Base-by-base conservation (phyloP, 2,113 vertebrate genomes). In the Cygnus atratus region DNA sequence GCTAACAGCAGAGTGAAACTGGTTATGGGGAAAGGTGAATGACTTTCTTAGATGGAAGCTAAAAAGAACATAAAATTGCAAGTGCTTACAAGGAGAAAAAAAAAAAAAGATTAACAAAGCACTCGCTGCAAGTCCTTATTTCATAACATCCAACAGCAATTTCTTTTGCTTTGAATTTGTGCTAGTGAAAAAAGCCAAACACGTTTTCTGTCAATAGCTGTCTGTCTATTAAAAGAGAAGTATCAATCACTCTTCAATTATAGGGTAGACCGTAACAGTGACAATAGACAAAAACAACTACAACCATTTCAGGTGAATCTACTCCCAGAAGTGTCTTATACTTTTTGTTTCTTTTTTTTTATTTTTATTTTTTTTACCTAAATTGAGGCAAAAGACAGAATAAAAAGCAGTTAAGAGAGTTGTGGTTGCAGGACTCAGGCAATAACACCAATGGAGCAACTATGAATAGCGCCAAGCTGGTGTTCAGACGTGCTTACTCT, bases 401-500 rank as follows among this genome's bases (percentile, higher is more conserved):
- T 57, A 68, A 75, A 75, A 78, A 68, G n/a, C 39, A 63, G 8
- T 67, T 54, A 66, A 54, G 74, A 71, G 31, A 16, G 63, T 68
- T 73, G 66, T 82, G 29, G 65, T 73, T 62, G 24, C 35, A 76
- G n/a, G 48, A 82, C 52, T 85, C 58, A 8, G 35, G 44, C 22
- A 39, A 3, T 43, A 68, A 41, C 3, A 3, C 15, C 52, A 81
- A 50, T 5, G 6, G 20, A 57, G 10, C 0, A 0, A 79, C 68
- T 39, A 50, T 6, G 21, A 48, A 54, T 11, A 44, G 7, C 92
- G 10, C 13, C 25, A 65, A 79, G 65, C 17, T 26, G 50, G 33
- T 39, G 11, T 52, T 93, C 13, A 26, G 29, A 52, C 33, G 11
- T 35, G 10, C n/a, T 86, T 35, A 24, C 6, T 63, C n/a, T 39